Conservation (phyloP, 2,113 vertebrate genomes). For the Alligator mississippiensis region DNA sequence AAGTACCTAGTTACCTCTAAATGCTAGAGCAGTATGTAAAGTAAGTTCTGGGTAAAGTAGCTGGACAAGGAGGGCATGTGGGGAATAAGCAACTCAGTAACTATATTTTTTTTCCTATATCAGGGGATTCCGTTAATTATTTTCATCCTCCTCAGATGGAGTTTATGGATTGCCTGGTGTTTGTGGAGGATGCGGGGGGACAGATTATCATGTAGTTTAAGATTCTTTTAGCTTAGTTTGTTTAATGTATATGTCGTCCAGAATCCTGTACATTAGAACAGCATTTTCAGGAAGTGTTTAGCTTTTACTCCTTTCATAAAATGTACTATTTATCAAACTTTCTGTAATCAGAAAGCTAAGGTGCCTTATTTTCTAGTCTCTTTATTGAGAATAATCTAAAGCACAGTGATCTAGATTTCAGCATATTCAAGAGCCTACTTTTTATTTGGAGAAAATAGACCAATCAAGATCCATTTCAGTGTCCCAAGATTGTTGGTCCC, state of each 20-base stretch:
- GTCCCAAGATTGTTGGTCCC: conserved; percentile 30
- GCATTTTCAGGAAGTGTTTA: background rate
- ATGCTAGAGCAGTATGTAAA: conserved; percentile 15
- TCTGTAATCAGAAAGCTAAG: conserved; percentile 78
- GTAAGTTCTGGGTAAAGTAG: conserved; percentile 5
- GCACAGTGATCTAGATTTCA: conserved; percentile 69
- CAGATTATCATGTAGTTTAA: background rate
- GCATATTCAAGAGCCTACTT: conserved; percentile 15
- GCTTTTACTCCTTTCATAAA: conserved; percentile 61
- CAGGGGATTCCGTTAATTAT: conserved; percentile 22
- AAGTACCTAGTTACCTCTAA: conserved; percentile 76
- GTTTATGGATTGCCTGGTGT: background rate
- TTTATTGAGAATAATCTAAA: conserved; percentile 67
- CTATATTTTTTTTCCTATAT: background rate
- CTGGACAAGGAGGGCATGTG: background rate
- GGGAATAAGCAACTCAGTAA: background rate
- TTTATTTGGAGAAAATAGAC: background rate
- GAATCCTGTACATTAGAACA: background rate
- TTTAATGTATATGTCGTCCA: background rate
- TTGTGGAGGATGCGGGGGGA: background rate
- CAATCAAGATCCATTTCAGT: background rate
- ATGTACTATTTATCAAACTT: conserved; percentile 63
- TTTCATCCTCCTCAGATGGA: background rate
- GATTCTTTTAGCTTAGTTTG: background rate
- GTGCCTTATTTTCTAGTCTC: conserved; percentile 78